Percentiles rank a stretch among this genome's conserved stretches.
These are phyloP conservation scores for Gallinago nigripennis DNA, from an alignment of 2,797 vertebrate genomes.

Conservation along the genomic window DNA sequence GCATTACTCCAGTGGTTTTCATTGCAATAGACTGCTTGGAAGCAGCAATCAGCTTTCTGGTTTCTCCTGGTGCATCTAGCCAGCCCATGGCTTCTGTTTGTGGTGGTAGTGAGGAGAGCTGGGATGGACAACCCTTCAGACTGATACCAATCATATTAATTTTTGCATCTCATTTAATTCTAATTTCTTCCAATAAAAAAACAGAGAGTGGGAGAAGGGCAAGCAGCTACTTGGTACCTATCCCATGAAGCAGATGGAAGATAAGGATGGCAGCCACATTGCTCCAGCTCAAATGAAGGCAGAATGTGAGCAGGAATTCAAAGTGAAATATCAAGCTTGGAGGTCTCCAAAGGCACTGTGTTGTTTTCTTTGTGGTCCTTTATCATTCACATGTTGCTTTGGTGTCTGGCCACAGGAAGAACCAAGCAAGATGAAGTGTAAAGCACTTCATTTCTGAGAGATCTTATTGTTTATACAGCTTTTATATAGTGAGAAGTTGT, in stretches of 20 bases:
- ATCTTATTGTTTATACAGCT: not conserved
- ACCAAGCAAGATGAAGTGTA: not conserved
- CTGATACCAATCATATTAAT: not conserved
- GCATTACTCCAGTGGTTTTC: not conserved
- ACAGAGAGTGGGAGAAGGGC: not conserved
- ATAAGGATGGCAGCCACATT: not conserved
- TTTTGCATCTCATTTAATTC: not conserved
- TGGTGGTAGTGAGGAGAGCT: not conserved
- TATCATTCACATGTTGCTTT: accelerated
- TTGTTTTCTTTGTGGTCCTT: not conserved
- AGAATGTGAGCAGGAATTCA: not conserved
- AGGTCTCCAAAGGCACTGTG: not conserved
- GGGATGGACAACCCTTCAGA: not conserved
- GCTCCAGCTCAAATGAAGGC: not conserved
- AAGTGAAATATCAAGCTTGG: not conserved
- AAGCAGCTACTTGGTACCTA: not conserved
- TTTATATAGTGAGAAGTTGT: not conserved
- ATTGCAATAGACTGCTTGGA: not conserved
- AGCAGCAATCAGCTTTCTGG: not conserved
- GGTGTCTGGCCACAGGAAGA: not conserved
- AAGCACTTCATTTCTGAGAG: not conserved
- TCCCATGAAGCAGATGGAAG: not conserved
- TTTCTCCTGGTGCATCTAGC: not conserved
- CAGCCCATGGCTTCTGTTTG: not conserved
- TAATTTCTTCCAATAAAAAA: not conserved